Conservation (phyloP, 1,140 invertebrate genomes). For the Triops cancriformis region DNA sequence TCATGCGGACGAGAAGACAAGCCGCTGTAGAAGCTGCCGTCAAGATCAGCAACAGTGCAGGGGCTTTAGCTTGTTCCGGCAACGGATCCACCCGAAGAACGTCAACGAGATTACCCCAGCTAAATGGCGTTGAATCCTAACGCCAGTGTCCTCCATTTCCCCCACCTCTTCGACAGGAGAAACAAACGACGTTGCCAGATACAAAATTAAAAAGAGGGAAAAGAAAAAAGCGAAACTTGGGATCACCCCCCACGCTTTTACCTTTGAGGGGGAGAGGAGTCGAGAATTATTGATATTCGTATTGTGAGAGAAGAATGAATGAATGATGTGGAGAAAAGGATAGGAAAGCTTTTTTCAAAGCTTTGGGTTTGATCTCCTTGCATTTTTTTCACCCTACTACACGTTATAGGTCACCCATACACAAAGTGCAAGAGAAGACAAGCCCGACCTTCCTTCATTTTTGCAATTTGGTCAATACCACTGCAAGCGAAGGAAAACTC, state of each 20-base stretch:
- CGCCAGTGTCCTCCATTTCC: background rate
- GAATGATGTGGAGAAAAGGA: background rate
- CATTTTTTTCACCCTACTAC: background rate
- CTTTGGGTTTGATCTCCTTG: conserved; percentile 4
- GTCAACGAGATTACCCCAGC: conserved; percentile 24
- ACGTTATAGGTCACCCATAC: background rate
- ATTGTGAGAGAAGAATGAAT: background rate
- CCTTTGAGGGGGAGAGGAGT: background rate
- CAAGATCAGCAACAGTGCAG: conserved; percentile 5
- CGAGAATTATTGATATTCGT: background rate
- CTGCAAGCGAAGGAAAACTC: background rate
- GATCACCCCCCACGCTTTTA: background rate
- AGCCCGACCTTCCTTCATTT: background rate
- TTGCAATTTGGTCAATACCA: background rate
- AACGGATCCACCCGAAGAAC: background rate
- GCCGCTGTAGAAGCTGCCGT: conserved; percentile 20
- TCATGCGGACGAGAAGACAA: conserved; percentile 24
- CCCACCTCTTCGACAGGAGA: background rate
- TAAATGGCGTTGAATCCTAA: background rate
- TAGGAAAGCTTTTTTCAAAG: background rate
- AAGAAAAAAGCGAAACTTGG: background rate
- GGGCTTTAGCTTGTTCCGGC: background rate
- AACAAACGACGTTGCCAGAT: background rate
- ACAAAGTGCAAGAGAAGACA: background rate
- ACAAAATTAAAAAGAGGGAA: background rate